Conservation (phyloP, 2,888 invertebrate species). For the Cheilosia urbana region DNA sequence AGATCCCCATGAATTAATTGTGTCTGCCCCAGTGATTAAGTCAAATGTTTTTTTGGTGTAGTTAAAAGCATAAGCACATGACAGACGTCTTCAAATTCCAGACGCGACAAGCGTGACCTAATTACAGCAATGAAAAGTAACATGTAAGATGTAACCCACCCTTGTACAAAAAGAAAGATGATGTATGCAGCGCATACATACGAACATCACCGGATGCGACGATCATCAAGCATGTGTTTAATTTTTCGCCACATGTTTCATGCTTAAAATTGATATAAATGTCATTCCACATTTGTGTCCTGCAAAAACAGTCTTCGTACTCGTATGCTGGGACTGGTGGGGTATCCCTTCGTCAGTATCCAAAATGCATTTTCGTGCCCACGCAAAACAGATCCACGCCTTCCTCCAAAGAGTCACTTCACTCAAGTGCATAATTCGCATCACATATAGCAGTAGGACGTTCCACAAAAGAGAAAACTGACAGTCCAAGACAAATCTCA, state of each 20-base stretch:
- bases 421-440: no score
- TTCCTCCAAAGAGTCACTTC: no score
- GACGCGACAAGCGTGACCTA: constrained; percentile 30
- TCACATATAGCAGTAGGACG: no score
- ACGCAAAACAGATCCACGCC: no score
- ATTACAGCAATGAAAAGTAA: constrained; percentile 21
- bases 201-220: constrained; percentile 17
- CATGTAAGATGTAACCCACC: constrained; percentile 6
- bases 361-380: no score
- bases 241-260: constrained; percentile 13
- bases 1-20: not conserved
- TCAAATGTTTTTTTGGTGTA: not conserved
- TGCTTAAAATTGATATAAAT: no score
- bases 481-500: not conserved
- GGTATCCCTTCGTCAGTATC: no score
- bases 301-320: no score
- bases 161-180: not conserved
- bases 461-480: not conserved
- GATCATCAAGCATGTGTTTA: constrained; percentile 16
- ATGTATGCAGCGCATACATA: constrained; percentile 23
- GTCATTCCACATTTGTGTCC: no score
- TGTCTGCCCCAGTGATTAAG: not conserved
- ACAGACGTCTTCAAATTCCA: not conserved
- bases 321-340: no score
- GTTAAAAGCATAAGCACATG: not conserved